A percentile compares a stretch with the other conserved stretches of the same genome.
These are phyloP conservation scores for Strix aluco DNA, from an alignment of 2,113 vertebrate genomes.

Conservation along the genomic window DNA sequence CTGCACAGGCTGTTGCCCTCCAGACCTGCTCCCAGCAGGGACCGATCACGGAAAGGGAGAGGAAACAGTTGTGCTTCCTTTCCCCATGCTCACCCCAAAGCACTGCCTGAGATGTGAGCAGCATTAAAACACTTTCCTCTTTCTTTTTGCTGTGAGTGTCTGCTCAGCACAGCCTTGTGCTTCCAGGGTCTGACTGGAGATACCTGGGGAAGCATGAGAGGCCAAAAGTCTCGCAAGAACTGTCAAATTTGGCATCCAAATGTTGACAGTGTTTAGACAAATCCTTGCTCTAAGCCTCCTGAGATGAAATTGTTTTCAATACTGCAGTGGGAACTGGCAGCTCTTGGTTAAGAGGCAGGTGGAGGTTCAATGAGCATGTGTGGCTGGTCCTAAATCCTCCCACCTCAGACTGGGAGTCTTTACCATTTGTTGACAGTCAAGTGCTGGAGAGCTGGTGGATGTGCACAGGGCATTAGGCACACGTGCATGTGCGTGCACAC, in stretches of 20 bases:
- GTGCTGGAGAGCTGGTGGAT: neutral
- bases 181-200: neutral
- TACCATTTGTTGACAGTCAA: neutral
- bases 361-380: neutral
- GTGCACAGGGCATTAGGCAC: neutral
- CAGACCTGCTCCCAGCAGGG: neutral
- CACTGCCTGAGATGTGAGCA: neutral
- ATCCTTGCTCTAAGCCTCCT: neutral
- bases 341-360: neutral
- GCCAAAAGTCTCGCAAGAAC: neutral
- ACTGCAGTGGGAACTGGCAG: neutral
- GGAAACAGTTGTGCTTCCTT: neutral
- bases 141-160: neutral
- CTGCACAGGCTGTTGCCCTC: neutral
- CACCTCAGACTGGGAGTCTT: neutral
- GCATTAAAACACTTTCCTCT: neutral
- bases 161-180: neutral
- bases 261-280: neutral
- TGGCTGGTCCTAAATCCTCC: neutral
- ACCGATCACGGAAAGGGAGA: neutral
- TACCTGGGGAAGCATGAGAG: neutral
- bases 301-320: neutral
- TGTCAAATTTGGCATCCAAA: neutral
- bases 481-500: rapidly evolving
- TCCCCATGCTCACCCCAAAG: neutral